Base-by-base conservation (phyloP, 1,140 invertebrate species). In the Pseudomyrmex dendroicus region DNA sequence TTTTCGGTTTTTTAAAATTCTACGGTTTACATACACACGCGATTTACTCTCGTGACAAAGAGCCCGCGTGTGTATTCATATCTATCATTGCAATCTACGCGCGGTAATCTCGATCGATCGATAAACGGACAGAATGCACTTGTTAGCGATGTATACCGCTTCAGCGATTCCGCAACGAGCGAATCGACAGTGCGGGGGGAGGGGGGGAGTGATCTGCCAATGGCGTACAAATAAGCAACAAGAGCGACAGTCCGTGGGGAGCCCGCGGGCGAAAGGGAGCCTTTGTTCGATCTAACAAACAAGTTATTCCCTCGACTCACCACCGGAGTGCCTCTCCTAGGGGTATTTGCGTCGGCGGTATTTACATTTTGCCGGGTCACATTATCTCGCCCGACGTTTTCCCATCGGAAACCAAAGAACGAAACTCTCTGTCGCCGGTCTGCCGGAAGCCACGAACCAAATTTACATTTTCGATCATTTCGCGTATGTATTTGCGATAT, bases 231-330 rank as follows among this genome's bases (percentile, higher is more conserved):
- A 78, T 78, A 78, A 78, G 63, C 63, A 62, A 83, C 73, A 50
- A 78, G 74, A 57, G 56, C 22, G 62, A 74, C 61, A 48, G 59
- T 73, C 70, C 35, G 44, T 50, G 82, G 73, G 48, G 15, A 76
- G 73, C 61, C 62, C 61, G 52, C n/a, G 54, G 46, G 62, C 62
- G 9, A 67, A 57, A 83, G 48, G 52, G 73, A 67, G 73, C 50
- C 46, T 83, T 83, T 83, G 63, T 78, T 83, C 82, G 82, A 67
- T 76, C 44, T 59, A 22, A 68, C 73, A 78, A 83, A 83, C 73
- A 78, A 68, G 73, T 56, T 61, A 68, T 67, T 76, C 73, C 48
- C 59, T 46, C 46, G 7, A 17, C 12, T 35, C 35, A 35, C 73
- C 44, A 66, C 62, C 57, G 73, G 17, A 48, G 25, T 61, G 73